Conservation (phyloP, 2,888 invertebrate species). For the Melikaiella ostensackeni region DNA sequence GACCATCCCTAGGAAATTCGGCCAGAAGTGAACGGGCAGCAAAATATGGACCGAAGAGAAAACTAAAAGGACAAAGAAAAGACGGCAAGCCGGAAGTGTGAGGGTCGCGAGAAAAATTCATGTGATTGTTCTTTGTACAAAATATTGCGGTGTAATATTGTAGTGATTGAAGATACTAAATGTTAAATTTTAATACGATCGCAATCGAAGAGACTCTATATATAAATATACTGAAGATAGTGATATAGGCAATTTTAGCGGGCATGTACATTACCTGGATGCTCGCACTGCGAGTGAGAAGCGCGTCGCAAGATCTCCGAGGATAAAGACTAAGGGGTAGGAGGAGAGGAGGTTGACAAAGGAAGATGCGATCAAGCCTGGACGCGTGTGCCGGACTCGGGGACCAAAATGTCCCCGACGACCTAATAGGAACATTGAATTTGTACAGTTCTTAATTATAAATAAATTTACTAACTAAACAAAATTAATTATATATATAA, state of each 20-base stretch:
- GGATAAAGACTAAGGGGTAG: conserved; percentile 15
- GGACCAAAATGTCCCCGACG: conserved; percentile 44
- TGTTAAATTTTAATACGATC: conserved; percentile 78
- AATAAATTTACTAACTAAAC: conserved; percentile 76
- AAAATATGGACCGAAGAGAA: conserved; percentile 43
- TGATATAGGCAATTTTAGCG: conserved; percentile 76
- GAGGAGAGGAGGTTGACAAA: conserved; percentile 35
- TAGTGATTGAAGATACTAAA: conserved; percentile 77
- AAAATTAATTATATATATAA: conserved; percentile 54
- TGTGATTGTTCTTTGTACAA: conserved; percentile 84
- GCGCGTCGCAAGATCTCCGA: conserved; percentile 25
- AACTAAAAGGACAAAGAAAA: conserved; percentile 41
- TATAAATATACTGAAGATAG: conserved; percentile 64
- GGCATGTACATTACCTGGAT: conserved; percentile 76
- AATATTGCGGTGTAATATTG: conserved; percentile 78
- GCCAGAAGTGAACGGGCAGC: conserved; percentile 5
- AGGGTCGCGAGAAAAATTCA: conserved; percentile 73
- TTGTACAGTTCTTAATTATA: conserved; percentile 77
- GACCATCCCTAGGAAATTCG: conserved; percentile 5
- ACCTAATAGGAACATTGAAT: conserved; percentile 76
- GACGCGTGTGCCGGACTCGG: conserved; percentile 33
- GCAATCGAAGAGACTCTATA: conserved; percentile 74
- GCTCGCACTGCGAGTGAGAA: conserved; percentile 60
- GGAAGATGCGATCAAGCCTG: conserved; percentile 14
- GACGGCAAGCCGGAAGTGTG: conserved; percentile 52